Base-by-base conservation (phyloP, 2,888 invertebrate species). In the Lithophane ornitopus region DNA sequence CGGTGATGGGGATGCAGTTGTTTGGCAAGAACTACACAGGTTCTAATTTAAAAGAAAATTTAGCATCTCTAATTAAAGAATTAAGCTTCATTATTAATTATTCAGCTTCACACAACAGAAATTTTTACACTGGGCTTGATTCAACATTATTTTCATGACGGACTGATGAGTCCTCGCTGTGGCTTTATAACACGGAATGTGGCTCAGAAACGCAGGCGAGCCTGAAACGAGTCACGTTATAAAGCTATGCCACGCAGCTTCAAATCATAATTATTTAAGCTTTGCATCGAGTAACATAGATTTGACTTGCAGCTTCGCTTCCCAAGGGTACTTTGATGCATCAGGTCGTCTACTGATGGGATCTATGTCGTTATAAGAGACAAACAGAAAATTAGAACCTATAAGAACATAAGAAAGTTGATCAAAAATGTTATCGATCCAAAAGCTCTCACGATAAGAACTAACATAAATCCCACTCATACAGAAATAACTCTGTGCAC, bases 1-100 rank as follows among this genome's bases (percentile, higher is more conserved):
- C 99, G 95, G 99, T 99, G 92, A 99, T 99, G 99, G 99, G 99
- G 90, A 99, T 99, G 98, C 99, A 99, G 96, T 97, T 99, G 91
- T 99, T 99, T 97, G 98, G 98, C 90, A 98, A 98, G 95, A 98
- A 98, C 95, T 99, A 99, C 95, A 97, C 97, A 96, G 98, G 98
- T 98, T 96, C 95, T 94, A 88, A 92, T 95, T 94, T 95, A 91
- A 95, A 92, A 94, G 93, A 94, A 94, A 94, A 94, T 94, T 94
- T 94, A 95, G 95, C 95, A 96, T 95, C 94, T 95, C 94, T 95
- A 94, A 92, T 92, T 94, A 93, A 94, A 91, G 90, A 94, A 92
- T 89, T 94, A 92, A 95, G 96, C 96, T 96, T 96, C 92, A 94
- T 94, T 94, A 94, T 93, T 93, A 91, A 95, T 91, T 91, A 92